phyloP scores from a whole-genome alignment of 2,113 vertebrate genomes.

The Todiramphus saurophagus region DNA sequence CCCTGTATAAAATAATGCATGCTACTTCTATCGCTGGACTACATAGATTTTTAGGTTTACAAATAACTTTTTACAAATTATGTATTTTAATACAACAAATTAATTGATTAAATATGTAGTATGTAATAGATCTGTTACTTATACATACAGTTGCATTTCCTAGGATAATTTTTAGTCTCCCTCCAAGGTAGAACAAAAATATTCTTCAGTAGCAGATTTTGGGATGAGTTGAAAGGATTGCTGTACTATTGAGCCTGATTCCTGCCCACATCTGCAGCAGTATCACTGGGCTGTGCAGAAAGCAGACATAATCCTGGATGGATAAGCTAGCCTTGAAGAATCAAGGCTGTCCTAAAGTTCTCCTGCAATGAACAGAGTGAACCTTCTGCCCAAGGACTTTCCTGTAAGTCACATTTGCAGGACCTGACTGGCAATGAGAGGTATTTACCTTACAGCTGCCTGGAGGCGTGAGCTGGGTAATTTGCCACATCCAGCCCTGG shows the following conservation, averaged over 20 bases:
- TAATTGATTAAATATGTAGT: background rate
- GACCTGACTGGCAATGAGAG: background rate
- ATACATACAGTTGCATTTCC: background rate
- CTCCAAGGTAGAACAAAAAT: background rate
- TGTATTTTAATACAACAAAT: background rate
- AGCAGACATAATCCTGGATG: background rate
- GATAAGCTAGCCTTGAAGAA: background rate
- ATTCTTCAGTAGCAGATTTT: background rate
- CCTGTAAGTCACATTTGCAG: background rate
- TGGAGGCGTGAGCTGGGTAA: background rate
- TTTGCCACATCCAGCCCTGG: background rate
- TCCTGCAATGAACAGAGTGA: rapidly evolving
- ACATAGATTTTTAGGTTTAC: background rate
- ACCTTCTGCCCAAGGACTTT: background rate
- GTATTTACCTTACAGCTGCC: background rate
- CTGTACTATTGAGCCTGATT: background rate
- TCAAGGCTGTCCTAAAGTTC: background rate
- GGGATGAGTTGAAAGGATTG: background rate
- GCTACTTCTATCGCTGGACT: background rate
- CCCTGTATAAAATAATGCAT: background rate
- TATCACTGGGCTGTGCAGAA: background rate
- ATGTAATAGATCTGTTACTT: background rate
- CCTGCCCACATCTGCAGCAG: background rate
- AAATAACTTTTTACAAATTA: background rate
- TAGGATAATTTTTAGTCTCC: background rate